Conservation (phyloP, 2,797 vertebrate species). For the Phaenicophaeus curvirostris region DNA sequence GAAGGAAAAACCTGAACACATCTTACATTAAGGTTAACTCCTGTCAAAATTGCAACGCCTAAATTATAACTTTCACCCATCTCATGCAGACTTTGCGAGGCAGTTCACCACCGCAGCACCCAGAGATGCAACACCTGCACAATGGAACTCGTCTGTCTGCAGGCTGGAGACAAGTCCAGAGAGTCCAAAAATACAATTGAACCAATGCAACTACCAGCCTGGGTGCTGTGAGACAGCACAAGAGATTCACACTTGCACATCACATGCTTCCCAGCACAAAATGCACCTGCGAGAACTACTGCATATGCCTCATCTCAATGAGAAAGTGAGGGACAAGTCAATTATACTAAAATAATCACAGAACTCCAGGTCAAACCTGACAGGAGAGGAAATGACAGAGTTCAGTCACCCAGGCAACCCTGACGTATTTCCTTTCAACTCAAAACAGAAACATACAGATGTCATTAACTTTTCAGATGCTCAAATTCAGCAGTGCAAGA, state of each 20-base stretch:
- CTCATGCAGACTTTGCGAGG: background rate
- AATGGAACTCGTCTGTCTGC: background rate
- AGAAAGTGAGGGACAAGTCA: background rate
- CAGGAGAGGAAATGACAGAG: slow-evolving; percentile 38
- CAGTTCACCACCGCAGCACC: background rate
- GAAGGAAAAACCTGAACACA: accelerated
- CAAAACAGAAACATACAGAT: background rate
- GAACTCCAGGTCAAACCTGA: background rate
- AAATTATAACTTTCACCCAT: background rate
- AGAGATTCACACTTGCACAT: too few species aligned
- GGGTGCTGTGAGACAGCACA: background rate
- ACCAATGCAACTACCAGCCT: accelerated
- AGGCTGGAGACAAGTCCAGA: background rate
- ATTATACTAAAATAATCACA: background rate
- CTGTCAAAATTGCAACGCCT: background rate
- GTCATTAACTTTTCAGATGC: background rate
- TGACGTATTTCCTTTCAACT: slow-evolving; percentile 45
- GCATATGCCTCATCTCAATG: background rate
- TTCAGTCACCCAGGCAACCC: slow-evolving; percentile 37
- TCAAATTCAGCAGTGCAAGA: background rate
- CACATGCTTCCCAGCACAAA: accelerated
- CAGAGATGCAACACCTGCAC: background rate
- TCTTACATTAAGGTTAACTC: background rate
- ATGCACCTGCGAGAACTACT: background rate
- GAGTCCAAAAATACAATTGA: background rate